Evolutionary conservation across 2,888 invertebrate genomes (phyloP), one percentile per base, ranked within the genome.

Genomic region (Acanthopleura granulata): DNA sequence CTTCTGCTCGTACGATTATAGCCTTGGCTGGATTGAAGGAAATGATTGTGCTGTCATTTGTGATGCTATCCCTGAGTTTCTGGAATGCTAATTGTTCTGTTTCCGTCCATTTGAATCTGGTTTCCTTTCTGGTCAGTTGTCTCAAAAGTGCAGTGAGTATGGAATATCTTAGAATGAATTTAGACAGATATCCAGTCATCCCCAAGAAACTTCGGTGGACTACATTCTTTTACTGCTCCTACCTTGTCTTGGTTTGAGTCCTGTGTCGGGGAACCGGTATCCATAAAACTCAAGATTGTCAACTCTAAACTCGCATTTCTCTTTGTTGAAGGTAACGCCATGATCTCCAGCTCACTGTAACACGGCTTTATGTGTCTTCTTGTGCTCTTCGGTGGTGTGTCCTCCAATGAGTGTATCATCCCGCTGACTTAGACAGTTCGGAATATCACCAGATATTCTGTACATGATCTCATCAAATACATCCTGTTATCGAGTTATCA

Each of bases 241-340:
- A 75, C 75, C 49, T 75, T 75, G 22, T 62, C 49, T 27, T 25
- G 75, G 72, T 57, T 75, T 75, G 40, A 75, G 72, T 30, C 75
- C 75, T 4, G 6, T n/a, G 9, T 22, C 16, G 6, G 49, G 12
- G 25, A 72, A 72, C 49, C 22, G 15, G 25, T 72, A 61, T 18
- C 75, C 75, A 30, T 72, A 72, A 49, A 75, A 75, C 18, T 71
- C 40, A 1, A 75, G 18, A 51, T 75, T 50, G 18, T 72, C 62
- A 3, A 57, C 57, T 11, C 72, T 57, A 22, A 72, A 72, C 49
- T 72, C 30, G 25, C 61, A 50, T 62, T 72, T 72, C 18, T 75
- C 72, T 9, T 49, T n/a, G 70, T 69, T 70, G 62, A 69, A 69
- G 22, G 74, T 72, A n/a, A 72, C 25, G 14, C 72, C 49, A 50